These are phyloP conservation scores for Crocuta crocuta DNA, from an alignment of 2,113 vertebrate genomes.

Conservation along the genomic window DNA sequence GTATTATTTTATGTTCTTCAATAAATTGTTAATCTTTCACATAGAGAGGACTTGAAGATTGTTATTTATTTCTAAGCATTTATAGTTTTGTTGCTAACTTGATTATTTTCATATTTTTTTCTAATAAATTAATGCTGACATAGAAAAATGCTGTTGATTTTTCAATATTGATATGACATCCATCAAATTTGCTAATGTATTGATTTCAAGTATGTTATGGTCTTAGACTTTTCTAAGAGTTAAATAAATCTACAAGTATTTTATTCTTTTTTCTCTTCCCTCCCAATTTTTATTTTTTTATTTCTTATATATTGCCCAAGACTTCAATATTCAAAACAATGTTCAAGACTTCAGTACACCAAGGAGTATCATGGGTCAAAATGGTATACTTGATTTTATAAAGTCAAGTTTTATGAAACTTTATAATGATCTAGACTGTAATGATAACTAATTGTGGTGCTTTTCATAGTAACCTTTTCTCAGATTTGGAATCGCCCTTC, in stretches of 20 bases:
- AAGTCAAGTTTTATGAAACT: neutral
- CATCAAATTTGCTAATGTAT: neutral
- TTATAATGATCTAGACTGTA: neutral
- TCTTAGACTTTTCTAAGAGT: neutral
- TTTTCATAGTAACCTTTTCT: neutral
- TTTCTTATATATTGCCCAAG: neutral
- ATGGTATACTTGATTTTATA: neutral
- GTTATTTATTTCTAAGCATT: neutral
- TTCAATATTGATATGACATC: neutral
- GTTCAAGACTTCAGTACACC: neutral
- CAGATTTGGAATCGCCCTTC: neutral
- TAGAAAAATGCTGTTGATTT: neutral
- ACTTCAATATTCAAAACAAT: neutral
- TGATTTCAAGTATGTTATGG: neutral
- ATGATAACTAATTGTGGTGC: neutral
- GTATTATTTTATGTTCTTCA: neutral
- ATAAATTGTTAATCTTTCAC: neutral
- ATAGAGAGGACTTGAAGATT: neutral
- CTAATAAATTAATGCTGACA: neutral
- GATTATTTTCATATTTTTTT: neutral
- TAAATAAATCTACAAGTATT: neutral
- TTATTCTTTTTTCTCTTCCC: neutral
- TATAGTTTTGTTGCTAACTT: neutral
- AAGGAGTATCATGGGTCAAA: neutral
- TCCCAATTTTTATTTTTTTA: neutral